Evolutionary conservation across 64 coral and sea anemone species (phyloP).

Genomic region (Pocillopora verrucosa): DNA sequence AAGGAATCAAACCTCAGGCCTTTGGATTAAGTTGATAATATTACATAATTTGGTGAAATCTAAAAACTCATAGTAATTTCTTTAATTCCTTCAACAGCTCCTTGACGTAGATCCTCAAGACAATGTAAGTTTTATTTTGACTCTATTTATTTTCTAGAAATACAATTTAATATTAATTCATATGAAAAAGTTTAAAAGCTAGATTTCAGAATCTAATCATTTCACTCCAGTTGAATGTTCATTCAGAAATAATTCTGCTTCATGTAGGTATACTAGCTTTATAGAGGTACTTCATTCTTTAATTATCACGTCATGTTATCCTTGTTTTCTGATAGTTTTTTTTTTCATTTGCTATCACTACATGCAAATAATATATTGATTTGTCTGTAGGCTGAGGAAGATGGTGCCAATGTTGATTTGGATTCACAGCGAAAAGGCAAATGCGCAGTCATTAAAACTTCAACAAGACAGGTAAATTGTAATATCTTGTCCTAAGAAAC

Average conservation of each 20-base stretch:
- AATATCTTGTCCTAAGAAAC: not conserved
- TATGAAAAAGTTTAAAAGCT: no score
- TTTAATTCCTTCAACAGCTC: conserved; percentile 52
- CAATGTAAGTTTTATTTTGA: conserved; percentile 55
- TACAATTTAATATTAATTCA: no score
- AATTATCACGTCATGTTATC: no score
- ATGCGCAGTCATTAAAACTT: conserved; percentile 99
- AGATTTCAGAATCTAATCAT: no score
- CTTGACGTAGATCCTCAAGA: conserved; percentile 98
- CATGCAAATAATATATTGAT: not conserved
- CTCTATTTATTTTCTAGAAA: not conserved
- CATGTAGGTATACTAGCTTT: no score
- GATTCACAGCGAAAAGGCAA: conserved; percentile 99
- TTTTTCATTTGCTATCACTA: not conserved
- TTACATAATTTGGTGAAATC: not conserved
- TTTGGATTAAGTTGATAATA: no score
- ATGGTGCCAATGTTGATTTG: conserved; percentile 98
- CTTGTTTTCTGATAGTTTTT: not conserved
- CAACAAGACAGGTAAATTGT: conserved; percentile 90
- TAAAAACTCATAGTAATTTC: not conserved
- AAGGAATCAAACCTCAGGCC: no score
- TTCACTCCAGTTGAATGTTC: no score
- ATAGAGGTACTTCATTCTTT: no score
- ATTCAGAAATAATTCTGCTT: no score
- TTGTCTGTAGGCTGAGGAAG: conserved; percentile 84